Evolutionary conservation across 2,113 vertebrate genomes (phyloP), one percentile per base, ranked within the genome.

Genomic region (Periophthalmus modestus): DNA sequence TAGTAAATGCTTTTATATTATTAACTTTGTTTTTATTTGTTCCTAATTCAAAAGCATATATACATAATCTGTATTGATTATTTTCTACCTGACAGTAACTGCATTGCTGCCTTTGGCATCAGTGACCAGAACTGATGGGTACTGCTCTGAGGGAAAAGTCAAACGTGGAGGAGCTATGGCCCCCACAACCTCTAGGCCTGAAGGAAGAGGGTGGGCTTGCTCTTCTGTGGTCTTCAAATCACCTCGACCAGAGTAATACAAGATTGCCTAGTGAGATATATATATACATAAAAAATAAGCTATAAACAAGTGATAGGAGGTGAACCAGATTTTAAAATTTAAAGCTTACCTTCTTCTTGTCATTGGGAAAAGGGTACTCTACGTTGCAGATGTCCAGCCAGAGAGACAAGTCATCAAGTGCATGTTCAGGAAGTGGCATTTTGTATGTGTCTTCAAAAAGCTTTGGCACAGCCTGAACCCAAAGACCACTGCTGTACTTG

Each of bases 401-500:
- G 0, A 88, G 69, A 48, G 94, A 90, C 3, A 98, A 85, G 68
- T 96, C 94, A 74, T 93, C 87, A 48, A 98, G 89, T 73, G 94
- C 2, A 2, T 94, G 79, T 66, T 94, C 84, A 0, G 97, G 96
- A 72, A 99, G 94, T 9, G 93, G 91, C 15, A 69, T 80, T 91
- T 95, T 95, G 86, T 94, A 97, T 0, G 89, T 88, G 2, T 97
- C 95, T 87, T 95, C 89, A 70, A 94, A 99, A 50, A 96, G 91
- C 85, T 95, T 95, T 0, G 97, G 96, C 82, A 98, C 90, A 0
- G 96, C 95, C 19, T 95, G 92, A 58, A 93, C 94, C 97, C 97
- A 99, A 72, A 99, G 89, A 48, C 97, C 97, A 13, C 28, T 89
- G 23, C 91, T 94, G 85, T 96, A 96, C 77, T 94, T 97, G 28